phyloP scores from a whole-genome alignment of 2,797 vertebrate genomes.

The Pelochelys cantorii region DNA sequence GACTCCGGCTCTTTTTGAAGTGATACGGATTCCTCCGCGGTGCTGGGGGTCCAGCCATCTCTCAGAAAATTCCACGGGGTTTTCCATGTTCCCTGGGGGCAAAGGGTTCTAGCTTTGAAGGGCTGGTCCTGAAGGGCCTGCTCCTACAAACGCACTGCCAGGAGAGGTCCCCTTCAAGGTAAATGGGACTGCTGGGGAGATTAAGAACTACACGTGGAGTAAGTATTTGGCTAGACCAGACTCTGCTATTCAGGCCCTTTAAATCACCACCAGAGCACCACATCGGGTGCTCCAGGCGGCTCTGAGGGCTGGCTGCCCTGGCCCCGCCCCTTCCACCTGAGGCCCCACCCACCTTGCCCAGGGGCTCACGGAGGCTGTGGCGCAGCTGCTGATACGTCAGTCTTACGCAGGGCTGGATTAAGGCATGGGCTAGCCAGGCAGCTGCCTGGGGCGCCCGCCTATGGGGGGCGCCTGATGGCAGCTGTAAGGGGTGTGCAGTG shows the following conservation, averaged over 20 bases:
- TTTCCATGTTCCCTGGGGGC: background rate
- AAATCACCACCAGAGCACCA: too few relatives aligned
- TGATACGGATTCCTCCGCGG: background rate
- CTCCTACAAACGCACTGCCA: background rate
- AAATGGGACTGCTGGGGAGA: background rate
- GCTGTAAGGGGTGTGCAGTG: too few relatives aligned
- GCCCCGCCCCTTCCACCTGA: too few relatives aligned
- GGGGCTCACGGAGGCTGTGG: too few relatives aligned
- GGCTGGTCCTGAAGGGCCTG: too few relatives aligned
- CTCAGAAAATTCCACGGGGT: background rate
- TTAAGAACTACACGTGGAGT: background rate
- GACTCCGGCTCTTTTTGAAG: background rate
- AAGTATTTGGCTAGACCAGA: background rate
- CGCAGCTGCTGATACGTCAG: background rate
- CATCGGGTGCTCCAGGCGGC: too few relatives aligned
- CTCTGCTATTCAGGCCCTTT: background rate
- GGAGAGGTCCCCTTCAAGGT: background rate
- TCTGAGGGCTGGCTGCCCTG: too few relatives aligned
- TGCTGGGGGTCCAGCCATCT: background rate
- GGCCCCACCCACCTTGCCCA: too few relatives aligned
- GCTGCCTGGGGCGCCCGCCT: too few relatives aligned
- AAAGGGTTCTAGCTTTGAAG: background rate
- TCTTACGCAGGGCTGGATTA: too few relatives aligned
- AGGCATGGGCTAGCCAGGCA: too few relatives aligned
- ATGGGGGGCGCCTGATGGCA: too few relatives aligned